Base-by-base conservation (phyloP, 2,113 vertebrate genomes). In the Neotoma lepida region DNA sequence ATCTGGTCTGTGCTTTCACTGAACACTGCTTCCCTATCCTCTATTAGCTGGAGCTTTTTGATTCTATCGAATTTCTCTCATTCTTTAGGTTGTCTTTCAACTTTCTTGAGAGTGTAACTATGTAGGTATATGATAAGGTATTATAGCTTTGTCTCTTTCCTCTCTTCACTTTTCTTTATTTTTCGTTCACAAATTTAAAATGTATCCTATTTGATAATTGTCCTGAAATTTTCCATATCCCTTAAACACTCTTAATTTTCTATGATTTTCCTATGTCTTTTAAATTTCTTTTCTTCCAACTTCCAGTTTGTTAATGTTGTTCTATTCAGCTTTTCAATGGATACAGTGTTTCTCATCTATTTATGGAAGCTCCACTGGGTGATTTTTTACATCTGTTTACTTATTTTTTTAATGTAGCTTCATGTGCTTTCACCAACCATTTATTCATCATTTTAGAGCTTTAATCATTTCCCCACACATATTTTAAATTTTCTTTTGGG, bases 391-490 rank as follows among this genome's bases (percentile, higher is more conserved):
- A 91, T 94, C n/a, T 82, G 84, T 82, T 49, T 88, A 46, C 30
- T 81, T 93, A 54, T 39, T 77, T 84, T 58, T 85, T 80, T 63
- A 10, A 85, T 51, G 77, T 54, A n/a, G 2, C 39, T 92, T 94
- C 41, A n/a, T 84, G 46, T 73, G 46, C 9, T 77, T 80, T 95
- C 39, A 49, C n/a, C 71, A 80, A n/a, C 22, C 77, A 85, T 64
- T 77, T 51, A 88, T 74, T 84, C 63, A 78, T 84, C 39, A 64
- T 76, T 70, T 77, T 51, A 58, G 51, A 24, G 46, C 84, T 95
- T 97, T 93, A 89, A 89, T 93, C 90, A 95, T 86, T 93, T 89
- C 56, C 66, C 63, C 9, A 15, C 87, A 91, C n/a, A 39, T 89
- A 81, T 41, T 86, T 94, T 74, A 86, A 86, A 78, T 76, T 88